A percentile compares a stretch with the other conserved stretches of the same genome.
Conservation (phyloP, 2,888 invertebrate genomes). For the Drosophila siamana region DNA sequence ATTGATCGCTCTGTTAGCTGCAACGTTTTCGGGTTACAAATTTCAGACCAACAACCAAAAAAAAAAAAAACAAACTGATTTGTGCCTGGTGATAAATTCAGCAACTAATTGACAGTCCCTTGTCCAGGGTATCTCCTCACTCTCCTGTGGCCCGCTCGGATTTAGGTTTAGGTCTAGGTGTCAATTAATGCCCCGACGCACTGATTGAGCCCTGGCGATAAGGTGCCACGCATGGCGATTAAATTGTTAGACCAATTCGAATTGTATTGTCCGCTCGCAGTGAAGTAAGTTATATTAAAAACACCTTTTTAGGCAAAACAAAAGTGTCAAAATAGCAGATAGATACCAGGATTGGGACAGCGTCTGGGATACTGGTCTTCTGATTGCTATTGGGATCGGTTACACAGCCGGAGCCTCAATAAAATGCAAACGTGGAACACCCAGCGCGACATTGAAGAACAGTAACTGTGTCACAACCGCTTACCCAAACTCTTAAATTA, state of each 20-base stretch:
- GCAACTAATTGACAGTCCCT: slow-evolving; percentile 75
- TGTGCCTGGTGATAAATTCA: slow-evolving; percentile 79
- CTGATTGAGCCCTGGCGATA: slow-evolving; percentile 64
- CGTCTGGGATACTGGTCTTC: slow-evolving; percentile 1
- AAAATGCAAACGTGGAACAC: slow-evolving; percentile 50
- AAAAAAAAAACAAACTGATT: slow-evolving; percentile 73
- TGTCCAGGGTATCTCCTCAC: slow-evolving; percentile 52
- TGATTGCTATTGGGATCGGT: slow-evolving; percentile 1
- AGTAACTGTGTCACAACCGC: slow-evolving; percentile 32
- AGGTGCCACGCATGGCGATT: slow-evolving; percentile 65
- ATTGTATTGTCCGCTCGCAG: slow-evolving; percentile 34
- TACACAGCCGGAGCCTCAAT: slow-evolving; percentile 22
- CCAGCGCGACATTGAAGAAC: slow-evolving; percentile 40
- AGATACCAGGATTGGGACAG: slow-evolving; percentile 34
- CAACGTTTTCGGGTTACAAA: slow-evolving; percentile 66
- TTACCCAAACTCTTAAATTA: slow-evolving; percentile 40
- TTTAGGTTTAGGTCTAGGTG: slow-evolving; percentile 53
- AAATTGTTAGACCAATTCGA: slow-evolving; percentile 69
- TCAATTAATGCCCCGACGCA: slow-evolving; percentile 75
- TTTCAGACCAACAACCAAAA: slow-evolving; percentile 32
- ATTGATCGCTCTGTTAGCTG: slow-evolving; percentile 78
- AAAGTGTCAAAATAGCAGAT: slow-evolving; percentile 79
- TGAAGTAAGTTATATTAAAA: slow-evolving; percentile 71
- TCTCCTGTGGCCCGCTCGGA: slow-evolving; percentile 20
- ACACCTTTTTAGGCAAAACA: slow-evolving; percentile 79